These are phyloP conservation scores for Motacilla tschutschensis DNA, from an alignment of 2,113 vertebrate genomes.

Conservation along the genomic window DNA sequence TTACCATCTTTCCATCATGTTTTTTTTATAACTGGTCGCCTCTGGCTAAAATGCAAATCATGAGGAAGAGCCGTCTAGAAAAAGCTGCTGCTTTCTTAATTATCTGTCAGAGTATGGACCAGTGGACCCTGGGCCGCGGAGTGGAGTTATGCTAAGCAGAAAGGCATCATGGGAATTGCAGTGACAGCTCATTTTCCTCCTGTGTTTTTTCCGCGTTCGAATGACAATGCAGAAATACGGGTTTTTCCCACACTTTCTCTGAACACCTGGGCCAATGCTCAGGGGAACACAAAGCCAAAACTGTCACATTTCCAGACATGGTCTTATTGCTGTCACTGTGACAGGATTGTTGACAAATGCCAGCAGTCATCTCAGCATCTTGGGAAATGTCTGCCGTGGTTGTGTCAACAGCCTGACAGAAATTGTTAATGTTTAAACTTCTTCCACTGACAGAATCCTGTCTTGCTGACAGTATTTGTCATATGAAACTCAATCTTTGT, in stretches of 20 bases:
- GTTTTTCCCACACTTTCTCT: conserved; percentile 86
- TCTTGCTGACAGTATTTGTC: conserved; percentile 97
- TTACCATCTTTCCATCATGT: conserved; percentile 98
- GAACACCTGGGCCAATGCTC: conserved; percentile 91
- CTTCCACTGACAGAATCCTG: conserved; percentile 96
- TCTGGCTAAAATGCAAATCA: conserved; percentile 99
- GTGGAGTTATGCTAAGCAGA: conserved; percentile 98
- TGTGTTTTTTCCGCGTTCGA: conserved; percentile 85
- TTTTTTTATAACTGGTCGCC: conserved; percentile 99
- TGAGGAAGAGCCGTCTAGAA: conserved; percentile 87
- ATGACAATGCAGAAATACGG: conserved; percentile 94
- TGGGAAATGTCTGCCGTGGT: conserved; percentile 99
- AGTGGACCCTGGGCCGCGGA: conserved; percentile 86
- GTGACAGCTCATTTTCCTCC: conserved; percentile 99
- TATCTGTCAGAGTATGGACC: conserved; percentile 92
- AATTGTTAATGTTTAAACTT: conserved; percentile 99
- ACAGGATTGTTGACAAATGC: conserved; percentile 99
- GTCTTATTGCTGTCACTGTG: conserved; percentile 89
- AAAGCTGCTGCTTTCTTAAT: conserved; percentile 99
- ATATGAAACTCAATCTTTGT: conserved; percentile 91
- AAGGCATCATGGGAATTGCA: conserved; percentile 98
- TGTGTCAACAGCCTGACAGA: conserved; percentile 99
- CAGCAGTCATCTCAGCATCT: conserved; percentile 99
- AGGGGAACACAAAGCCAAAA: conserved; percentile 93
- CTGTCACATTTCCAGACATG: conserved; percentile 95